Evolutionary conservation across 2,888 invertebrate species (phyloP).

Genomic region (Tinea pellionella): DNA sequence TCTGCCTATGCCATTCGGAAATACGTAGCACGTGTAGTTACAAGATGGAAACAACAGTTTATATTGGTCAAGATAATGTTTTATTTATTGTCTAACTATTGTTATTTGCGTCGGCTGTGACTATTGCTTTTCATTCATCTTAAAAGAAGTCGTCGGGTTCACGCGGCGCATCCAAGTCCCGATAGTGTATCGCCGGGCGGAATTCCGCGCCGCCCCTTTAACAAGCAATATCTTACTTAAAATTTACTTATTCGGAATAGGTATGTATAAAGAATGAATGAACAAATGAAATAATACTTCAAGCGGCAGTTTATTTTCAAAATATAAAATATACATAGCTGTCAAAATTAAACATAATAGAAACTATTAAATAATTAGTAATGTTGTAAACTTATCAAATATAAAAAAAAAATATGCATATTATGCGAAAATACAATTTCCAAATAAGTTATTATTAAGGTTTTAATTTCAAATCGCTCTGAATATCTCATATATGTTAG

Average conservation of each 20-base stretch:
- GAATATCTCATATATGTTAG: constrained; percentile 36
- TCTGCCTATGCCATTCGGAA: too few relatives aligned
- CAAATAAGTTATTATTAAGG: too few relatives aligned
- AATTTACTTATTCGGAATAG: background rate
- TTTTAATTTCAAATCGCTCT: background rate
- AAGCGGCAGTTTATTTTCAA: constrained; percentile 34
- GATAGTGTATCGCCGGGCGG: constrained; percentile 91
- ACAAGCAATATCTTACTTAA: constrained; percentile 46
- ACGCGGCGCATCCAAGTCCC: constrained; percentile 92
- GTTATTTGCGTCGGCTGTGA: background rate
- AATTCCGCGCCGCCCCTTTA: constrained; percentile 83
- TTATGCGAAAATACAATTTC: too few relatives aligned
- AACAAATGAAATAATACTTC: background rate
- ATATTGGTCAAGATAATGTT: too few relatives aligned
- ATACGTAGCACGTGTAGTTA: too few relatives aligned
- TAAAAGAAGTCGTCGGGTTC: constrained; percentile 90
- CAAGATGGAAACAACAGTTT: too few relatives aligned
- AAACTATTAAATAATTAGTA: background rate
- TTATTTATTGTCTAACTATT: too few relatives aligned
- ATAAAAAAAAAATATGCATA: too few relatives aligned
- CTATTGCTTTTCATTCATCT: too few relatives aligned
- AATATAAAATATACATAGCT: constrained; percentile 16
- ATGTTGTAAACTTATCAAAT: background rate
- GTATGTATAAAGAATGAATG: background rate
- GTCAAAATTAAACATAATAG: background rate